Evolutionary conservation across 1,140 invertebrate species (phyloP), one percentile per base, ranked within the genome.

Genomic region (Lerema accius): DNA sequence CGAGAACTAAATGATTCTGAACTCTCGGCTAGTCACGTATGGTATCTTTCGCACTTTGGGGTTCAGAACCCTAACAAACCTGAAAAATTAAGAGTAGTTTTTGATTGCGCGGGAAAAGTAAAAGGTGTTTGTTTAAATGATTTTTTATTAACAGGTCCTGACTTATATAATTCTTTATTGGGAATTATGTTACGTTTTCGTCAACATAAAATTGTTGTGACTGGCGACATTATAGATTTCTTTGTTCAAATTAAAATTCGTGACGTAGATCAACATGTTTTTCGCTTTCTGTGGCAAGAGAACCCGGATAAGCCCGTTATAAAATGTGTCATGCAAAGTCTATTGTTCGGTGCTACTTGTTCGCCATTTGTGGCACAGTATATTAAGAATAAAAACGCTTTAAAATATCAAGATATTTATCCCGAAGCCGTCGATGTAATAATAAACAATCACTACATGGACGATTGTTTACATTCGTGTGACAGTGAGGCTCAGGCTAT

Each of bases 381-480:
- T 15, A 64, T 70, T 14, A 66, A 59, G 63, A 68, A 71, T 66
- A 71, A 69, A 67, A 75, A 75, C 35, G 72, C 72, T 4, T 2
- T 48, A 6, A 53, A 55, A 37, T 67, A 53, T 19, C 15, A 69
- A 26, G 61, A 64, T 13, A 9, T 43, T 17, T 65, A 60, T 42
- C 82, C 80, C 0, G 56, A 64, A 35, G 79, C 84, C 0, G 76
- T 69, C 0, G 17, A 69, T 0, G 77, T 74, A 0, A 76, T 87
- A 3, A 32, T 68, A 2, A 42, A 76, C 2, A 67, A 78, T 42
- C 80, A 79, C 61, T 90, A 84, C 48, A 86, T 86, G 74, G 84
- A 88, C 42, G 84, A 90, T 64, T 90, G 71, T 56, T 51, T 86
- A 3, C 66, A 81, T 49, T 73, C 71, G 16, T 82, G 16, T 15